phyloP scores from a whole-genome alignment of 2,888 invertebrate genomes.

The Apodemia zela region DNA sequence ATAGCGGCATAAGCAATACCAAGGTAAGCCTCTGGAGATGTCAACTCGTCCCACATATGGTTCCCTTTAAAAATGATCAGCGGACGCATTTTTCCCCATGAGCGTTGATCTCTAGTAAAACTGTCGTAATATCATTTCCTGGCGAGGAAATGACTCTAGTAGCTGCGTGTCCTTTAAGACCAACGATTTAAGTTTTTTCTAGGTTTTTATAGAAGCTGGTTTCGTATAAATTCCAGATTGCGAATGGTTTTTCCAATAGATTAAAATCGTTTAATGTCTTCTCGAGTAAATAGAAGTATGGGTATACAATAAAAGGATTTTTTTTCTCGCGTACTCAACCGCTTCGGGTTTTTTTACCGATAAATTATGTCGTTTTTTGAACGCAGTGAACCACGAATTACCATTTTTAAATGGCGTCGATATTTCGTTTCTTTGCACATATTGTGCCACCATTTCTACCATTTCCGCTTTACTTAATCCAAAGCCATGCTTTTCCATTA shows the following conservation, averaged over 20 bases:
- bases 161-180: conserved; percentile 31
- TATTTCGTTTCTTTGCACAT: conserved; percentile 16
- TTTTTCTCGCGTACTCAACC: conserved; percentile 32
- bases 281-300: conserved; percentile 28
- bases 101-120: conserved; percentile 33
- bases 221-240: conserved; percentile 32
- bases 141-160: conserved; percentile 32
- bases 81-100: conserved; percentile 36
- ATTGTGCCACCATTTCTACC: conserved; percentile 10
- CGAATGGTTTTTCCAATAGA: conserved; percentile 10
- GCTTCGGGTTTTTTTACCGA: conserved; percentile 34
- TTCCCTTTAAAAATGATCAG: conserved; percentile 37
- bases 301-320: conserved; percentile 33
- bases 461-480: conserved; percentile 25
- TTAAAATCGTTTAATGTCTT: conserved; percentile 13
- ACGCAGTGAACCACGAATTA: conserved; percentile 29
- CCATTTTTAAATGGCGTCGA: conserved; percentile 32
- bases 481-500: conserved; percentile 29
- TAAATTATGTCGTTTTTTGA: conserved; percentile 30
- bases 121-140: conserved; percentile 37
- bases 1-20: conserved; percentile 21
- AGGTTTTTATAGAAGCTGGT: conserved; percentile 34
- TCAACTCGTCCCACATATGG: conserved; percentile 40
- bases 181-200: conserved; percentile 34
- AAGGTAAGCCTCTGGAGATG: conserved; percentile 20